Evolutionary conservation across 2,113 vertebrate species (phyloP), one percentile per base, ranked within the genome.

Genomic region (Phycodurus eques): DNA sequence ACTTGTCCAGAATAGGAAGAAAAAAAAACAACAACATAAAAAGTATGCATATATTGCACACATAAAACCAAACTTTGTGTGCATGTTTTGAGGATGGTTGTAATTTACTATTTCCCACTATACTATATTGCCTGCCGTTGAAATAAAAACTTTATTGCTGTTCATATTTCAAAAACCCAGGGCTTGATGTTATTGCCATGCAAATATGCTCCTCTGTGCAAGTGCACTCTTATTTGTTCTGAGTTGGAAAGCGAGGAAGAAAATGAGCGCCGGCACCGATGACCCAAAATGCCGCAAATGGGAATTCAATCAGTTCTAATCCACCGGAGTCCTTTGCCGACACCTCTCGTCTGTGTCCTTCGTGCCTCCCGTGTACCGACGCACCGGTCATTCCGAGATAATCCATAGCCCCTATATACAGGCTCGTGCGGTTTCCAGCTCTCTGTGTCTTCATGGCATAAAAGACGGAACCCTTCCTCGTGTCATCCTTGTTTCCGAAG

Each of bases 271-370:
- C 73, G 62, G 78, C 70, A 77, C 80, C 59, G 63, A 82, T 73
- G 70, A 80, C 69, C 77, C 67, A 75, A 88, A 88, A 90, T 9
- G 72, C 83, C 83, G 85, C 81, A 90, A 91, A 91, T 88, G 77
- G 83, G 84, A 88, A 92, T 92, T 91, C 88, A 93, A 88, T 92
- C 84, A 87, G 85, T 90, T 89, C 89, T 90, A 91, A 91, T 92
- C 86, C 87, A 70, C 79, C 67, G 11, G 64, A 88, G 88, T 88
- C 85, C 77, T 78, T 80, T 46, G 75, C 49, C n/a, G 73, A 17
- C 59, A 35, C 59, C 59, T 79, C 66, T 78, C 31, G 44, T 74
- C 73, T 3, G 79, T 78, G 83, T 90, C 89, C 88, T 91, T 90
- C 88, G 89, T 81, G 87, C 86, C 67, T 85, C 76, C 27, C 74